Evolutionary conservation across 2,888 invertebrate species (phyloP).

Genomic region (Strigamia maritima): DNA sequence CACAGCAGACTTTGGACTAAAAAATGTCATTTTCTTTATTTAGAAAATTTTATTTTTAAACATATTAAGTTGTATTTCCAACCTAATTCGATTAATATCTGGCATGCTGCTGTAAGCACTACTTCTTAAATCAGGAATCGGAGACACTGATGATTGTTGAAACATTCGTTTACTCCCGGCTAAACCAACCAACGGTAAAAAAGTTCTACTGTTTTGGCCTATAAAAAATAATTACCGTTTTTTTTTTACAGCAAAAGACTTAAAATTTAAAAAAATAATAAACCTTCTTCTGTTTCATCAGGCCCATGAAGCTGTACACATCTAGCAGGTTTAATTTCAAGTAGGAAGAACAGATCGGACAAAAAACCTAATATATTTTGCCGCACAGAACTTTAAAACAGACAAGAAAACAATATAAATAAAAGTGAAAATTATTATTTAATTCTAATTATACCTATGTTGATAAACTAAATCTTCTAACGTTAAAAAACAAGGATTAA

Average conservation of each 20-base stretch:
- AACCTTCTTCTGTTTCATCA: conserved; percentile 52
- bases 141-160: conserved; percentile 71
- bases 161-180: conserved; percentile 52
- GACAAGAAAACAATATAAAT: conserved; percentile 39
- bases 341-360: conserved; percentile 87
- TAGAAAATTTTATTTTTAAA: neutral
- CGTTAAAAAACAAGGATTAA: conserved; percentile 86
- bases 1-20: conserved; percentile 39
- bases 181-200: neutral
- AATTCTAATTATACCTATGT: conserved; percentile 65
- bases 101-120: conserved; percentile 43
- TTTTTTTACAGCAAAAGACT: neutral
- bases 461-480: conserved; percentile 94
- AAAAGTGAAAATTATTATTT: neutral
- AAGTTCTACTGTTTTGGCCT: neutral
- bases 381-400: conserved; percentile 76
- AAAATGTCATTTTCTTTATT: neutral
- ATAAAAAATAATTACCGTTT: neutral
- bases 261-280: neutral
- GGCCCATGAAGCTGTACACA: conserved; percentile 68
- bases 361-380: conserved; percentile 86
- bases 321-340: conserved; percentile 88
- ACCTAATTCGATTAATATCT: conserved; percentile 44
- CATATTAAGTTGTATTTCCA: neutral
- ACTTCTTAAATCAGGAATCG: conserved; percentile 81